Evolutionary conservation across 2,888 invertebrate species (phyloP).

Genomic region (Agrochola lota): DNA sequence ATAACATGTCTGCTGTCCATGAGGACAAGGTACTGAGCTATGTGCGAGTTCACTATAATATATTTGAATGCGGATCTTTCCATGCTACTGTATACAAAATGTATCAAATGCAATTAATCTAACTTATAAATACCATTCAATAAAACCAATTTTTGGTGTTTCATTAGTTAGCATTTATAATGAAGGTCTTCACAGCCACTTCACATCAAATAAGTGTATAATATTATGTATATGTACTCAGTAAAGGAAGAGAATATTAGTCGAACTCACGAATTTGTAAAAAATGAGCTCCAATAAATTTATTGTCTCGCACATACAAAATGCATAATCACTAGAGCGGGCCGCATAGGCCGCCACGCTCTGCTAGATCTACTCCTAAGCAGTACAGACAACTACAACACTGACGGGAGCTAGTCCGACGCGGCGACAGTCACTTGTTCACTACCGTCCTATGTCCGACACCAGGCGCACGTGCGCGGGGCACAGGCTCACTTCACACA

Average conservation of each 20-base stretch:
- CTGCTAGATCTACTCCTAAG: slow-evolving; percentile 72
- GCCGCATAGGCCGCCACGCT: slow-evolving; percentile 59
- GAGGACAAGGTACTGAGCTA: slow-evolving; percentile 86
- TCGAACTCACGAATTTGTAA: slow-evolving; percentile 70
- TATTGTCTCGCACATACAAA: slow-evolving; percentile 89
- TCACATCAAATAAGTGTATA: slow-evolving; percentile 78
- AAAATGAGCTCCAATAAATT: slow-evolving; percentile 81
- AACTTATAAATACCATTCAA: slow-evolving; percentile 81
- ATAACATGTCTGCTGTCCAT: slow-evolving; percentile 83
- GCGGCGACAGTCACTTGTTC: slow-evolving; percentile 56
- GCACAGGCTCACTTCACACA: slow-evolving; percentile 81
- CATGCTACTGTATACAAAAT: slow-evolving; percentile 76
- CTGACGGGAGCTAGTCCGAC: slow-evolving; percentile 40
- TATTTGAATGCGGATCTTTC: slow-evolving; percentile 76
- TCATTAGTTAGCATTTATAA: slow-evolving; percentile 76
- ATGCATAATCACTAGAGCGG: slow-evolving; percentile 79
- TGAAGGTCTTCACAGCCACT: slow-evolving; percentile 88
- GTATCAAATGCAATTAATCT: slow-evolving; percentile 79
- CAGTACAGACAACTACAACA: slow-evolving; percentile 60
- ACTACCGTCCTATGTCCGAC: slow-evolving; percentile 65
- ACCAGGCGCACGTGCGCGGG: slow-evolving; percentile 73
- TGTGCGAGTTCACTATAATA: slow-evolving; percentile 81
- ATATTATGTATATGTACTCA: slow-evolving; percentile 73
- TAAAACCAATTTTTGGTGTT: slow-evolving; percentile 85
- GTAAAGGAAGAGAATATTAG: slow-evolving; percentile 74